Evolutionary conservation across 2,888 invertebrate species (phyloP).

Genomic region (Ennomos fuscantarius): DNA sequence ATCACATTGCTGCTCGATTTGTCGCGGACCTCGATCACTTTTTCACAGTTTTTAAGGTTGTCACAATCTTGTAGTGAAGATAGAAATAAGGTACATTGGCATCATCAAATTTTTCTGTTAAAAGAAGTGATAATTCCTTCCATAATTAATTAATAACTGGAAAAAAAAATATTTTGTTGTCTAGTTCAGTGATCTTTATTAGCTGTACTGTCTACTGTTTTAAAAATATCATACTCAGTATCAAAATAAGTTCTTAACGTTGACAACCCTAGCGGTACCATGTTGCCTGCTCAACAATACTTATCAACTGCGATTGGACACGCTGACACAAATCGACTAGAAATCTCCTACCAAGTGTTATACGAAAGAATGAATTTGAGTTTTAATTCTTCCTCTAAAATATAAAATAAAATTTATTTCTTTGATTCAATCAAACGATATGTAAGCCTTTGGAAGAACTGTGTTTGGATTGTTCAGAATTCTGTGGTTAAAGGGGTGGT

Average conservation of each 20-base stretch:
- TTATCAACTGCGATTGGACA: conserved; percentile 42
- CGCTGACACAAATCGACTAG: conserved; percentile 23
- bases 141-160: too few species aligned
- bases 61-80: conserved; percentile 5
- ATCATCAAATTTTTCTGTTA: too few species aligned
- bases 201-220: too few species aligned
- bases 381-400: conserved; percentile 24
- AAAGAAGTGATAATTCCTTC: too few species aligned
- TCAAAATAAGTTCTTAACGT: too few species aligned
- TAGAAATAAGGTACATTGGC: not conserved
- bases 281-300: conserved; percentile 36
- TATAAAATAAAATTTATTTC: not conserved
- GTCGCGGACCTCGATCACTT: conserved; percentile 53
- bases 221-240: too few species aligned
- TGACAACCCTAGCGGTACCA: conserved; percentile 30
- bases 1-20: conserved; percentile 62
- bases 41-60: conserved; percentile 40
- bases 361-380: conserved; percentile 1
- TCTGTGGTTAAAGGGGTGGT: too few species aligned
- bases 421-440: too few species aligned
- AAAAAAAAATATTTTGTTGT: too few species aligned
- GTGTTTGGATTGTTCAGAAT: too few species aligned
- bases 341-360: conserved; percentile 14
- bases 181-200: too few species aligned
- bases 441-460: too few species aligned